Base-by-base conservation (phyloP, 2,888 invertebrate species). In the Liodrosophila aerea region DNA sequence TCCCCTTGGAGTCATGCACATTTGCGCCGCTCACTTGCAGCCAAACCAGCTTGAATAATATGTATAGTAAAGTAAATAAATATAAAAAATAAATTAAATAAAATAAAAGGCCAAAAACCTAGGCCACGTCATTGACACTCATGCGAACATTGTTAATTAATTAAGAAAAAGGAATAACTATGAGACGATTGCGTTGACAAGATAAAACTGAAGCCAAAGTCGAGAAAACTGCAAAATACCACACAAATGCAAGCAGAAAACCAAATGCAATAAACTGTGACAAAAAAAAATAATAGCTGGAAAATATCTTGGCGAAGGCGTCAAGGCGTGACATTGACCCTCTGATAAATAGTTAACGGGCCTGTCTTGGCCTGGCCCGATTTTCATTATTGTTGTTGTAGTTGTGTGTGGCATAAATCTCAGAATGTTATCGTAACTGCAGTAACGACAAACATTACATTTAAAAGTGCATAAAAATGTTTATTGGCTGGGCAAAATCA, bases 321-420 rank as follows among this genome's bases (percentile, higher is more conserved):
- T 71, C 81, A 81, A 82, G 83, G 83, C 64, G 81, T 68, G 71
- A 81, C 81, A 81, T 82, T 81, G 81, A 81, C 81, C 85, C 80
- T 75, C 73, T 22, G 65, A 61, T 57, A 63, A 71, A 56, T 52
- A 44, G 49, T 50, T 51, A 53, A 46, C 57, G 40, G 57, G 16
- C 37, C 37, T 1, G 34, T 13, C 37, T 15, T 37, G 15, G 37
- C 39, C 13, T 70, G 37, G 50, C 22, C 33, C 30, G n/a, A 30
- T 27, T 44, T 44, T 39, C 12, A 34, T 37, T 9, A 13, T 29
- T 41, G 12, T 12, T 41, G 41, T 41, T 41, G 49, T 52, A 29
- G 39, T 22, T 61, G 66, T 74, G 63, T 75, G 73, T 78, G 78
- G 54, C 72, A 78, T 62, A 76, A 77, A 80, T 69, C 69, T 47